phyloP scores from a whole-genome alignment of 2,888 invertebrate genomes.

The Catonia carolina region DNA sequence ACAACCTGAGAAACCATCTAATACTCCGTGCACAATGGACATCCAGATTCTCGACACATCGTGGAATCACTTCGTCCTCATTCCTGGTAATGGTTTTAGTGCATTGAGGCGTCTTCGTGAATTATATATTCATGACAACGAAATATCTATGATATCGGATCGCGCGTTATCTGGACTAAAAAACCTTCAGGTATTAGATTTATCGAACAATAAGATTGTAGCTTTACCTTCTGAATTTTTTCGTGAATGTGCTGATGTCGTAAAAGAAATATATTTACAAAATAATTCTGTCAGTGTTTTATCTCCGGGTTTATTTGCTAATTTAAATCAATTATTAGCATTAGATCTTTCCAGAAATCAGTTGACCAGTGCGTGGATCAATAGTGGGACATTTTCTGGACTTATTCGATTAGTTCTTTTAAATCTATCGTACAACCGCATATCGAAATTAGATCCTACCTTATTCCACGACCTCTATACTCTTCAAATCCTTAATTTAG shows the following conservation, averaged over 20 bases:
- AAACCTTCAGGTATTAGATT: slow-evolving; percentile 75
- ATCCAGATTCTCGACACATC: slow-evolving; percentile 78
- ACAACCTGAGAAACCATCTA: slow-evolving; percentile 29
- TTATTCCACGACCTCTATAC: slow-evolving; percentile 82
- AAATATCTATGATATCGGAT: slow-evolving; percentile 81
- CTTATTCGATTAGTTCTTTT: slow-evolving; percentile 80
- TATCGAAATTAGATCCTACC: slow-evolving; percentile 71
- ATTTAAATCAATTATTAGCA: slow-evolving; percentile 70
- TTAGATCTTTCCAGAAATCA: slow-evolving; percentile 81
- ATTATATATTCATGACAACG: slow-evolving; percentile 79
- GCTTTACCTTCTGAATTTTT: slow-evolving; percentile 82
- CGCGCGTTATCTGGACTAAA: slow-evolving; percentile 73
- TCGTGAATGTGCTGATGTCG: slow-evolving; percentile 65
- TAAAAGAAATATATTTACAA: slow-evolving; percentile 83
- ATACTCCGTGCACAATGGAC: slow-evolving; percentile 60
- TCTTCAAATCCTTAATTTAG: slow-evolving; percentile 75
- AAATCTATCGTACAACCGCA: slow-evolving; percentile 77
- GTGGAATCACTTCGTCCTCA: slow-evolving; percentile 73
- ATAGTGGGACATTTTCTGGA: slow-evolving; percentile 76
- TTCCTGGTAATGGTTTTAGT: slow-evolving; percentile 78
- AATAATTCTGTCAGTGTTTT: slow-evolving; percentile 85
- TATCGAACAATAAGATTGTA: slow-evolving; percentile 85
- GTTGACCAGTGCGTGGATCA: slow-evolving; percentile 80
- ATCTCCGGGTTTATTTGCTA: slow-evolving; percentile 78
- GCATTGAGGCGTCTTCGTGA: slow-evolving; percentile 68